Evolutionary conservation across 2,888 invertebrate genomes (phyloP).

Genomic region (Malthinus flaveolus): DNA sequence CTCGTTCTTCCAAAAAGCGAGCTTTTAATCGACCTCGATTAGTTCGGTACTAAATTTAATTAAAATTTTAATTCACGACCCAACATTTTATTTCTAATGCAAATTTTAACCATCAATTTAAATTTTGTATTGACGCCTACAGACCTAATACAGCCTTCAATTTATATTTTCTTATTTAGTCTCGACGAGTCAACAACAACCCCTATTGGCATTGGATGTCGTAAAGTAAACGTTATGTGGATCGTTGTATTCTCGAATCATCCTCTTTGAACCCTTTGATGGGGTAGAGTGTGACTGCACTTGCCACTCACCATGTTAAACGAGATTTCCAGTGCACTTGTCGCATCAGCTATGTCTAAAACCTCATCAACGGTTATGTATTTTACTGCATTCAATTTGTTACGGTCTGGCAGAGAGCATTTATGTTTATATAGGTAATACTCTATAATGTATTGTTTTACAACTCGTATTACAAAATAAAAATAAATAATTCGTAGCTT

Average conservation of each 20-base stretch:
- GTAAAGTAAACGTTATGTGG: neutral
- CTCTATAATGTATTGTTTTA: too few relatives aligned
- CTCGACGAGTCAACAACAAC: neutral
- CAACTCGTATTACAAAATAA: too few relatives aligned
- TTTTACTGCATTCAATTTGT: neutral
- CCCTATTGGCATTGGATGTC: neutral
- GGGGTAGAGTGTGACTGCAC: neutral
- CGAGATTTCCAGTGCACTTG: conserved; percentile 10
- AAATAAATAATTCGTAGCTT: too few relatives aligned
- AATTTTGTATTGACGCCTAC: too few relatives aligned
- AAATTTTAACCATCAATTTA: too few relatives aligned
- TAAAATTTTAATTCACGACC: too few relatives aligned
- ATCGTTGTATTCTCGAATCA: neutral
- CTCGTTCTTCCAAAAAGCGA: too few relatives aligned
- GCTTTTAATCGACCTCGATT: too few relatives aligned
- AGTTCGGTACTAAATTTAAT: too few relatives aligned
- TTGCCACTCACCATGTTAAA: conserved; percentile 8
- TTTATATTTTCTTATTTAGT: conserved; percentile 1
- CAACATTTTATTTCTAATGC: too few relatives aligned
- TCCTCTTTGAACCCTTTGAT: conserved; percentile 2
- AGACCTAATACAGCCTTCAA: too few relatives aligned
- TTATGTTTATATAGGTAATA: neutral
- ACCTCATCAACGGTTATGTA: neutral
- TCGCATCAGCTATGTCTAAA: neutral
- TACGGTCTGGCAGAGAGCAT: neutral